Evolutionary conservation across 2,888 invertebrate genomes (phyloP).

Genomic region (Chrysina gloriosa): DNA sequence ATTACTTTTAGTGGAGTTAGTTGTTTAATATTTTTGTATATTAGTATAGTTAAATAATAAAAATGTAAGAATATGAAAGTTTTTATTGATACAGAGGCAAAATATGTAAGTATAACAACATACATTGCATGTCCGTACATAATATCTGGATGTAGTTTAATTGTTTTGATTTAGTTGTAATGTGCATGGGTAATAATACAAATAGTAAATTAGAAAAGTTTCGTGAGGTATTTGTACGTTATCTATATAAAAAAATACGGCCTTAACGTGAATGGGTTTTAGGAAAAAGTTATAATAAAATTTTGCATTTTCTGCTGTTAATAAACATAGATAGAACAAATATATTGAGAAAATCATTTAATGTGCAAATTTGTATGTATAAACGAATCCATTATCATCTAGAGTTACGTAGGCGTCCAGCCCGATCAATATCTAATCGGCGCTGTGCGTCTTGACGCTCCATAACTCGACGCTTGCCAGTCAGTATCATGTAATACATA

Average conservation of each 20-base stretch:
- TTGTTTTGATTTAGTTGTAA: conserved; percentile 23
- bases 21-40: conserved; percentile 23
- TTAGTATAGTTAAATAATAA: background rate
- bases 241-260: too few species aligned
- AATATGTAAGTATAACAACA: conserved; percentile 32
- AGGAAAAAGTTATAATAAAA: too few species aligned
- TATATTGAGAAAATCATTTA: too few species aligned
- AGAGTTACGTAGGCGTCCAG: conserved; percentile 47
- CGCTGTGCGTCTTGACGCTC: conserved; percentile 57
- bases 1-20: conserved; percentile 34
- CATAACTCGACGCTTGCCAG: conserved; percentile 6
- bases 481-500: background rate
- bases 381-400: conserved; percentile 48
- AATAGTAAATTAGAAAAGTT: too few species aligned
- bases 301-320: too few species aligned
- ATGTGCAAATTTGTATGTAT: background rate
- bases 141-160: background rate
- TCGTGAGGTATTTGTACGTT: too few species aligned
- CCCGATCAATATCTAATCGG: conserved; percentile 59
- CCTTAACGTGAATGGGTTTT: too few species aligned
- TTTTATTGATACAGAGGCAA: conserved; percentile 25
- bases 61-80: conserved; percentile 13
- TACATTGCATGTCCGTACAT: conserved; percentile 6
- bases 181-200: background rate
- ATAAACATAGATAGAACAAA: too few species aligned